Percentiles rank a stretch among this genome's conserved stretches.
phyloP scores from a whole-genome alignment of 2,888 invertebrate genomes.

The Brachyopa scutellaris region DNA sequence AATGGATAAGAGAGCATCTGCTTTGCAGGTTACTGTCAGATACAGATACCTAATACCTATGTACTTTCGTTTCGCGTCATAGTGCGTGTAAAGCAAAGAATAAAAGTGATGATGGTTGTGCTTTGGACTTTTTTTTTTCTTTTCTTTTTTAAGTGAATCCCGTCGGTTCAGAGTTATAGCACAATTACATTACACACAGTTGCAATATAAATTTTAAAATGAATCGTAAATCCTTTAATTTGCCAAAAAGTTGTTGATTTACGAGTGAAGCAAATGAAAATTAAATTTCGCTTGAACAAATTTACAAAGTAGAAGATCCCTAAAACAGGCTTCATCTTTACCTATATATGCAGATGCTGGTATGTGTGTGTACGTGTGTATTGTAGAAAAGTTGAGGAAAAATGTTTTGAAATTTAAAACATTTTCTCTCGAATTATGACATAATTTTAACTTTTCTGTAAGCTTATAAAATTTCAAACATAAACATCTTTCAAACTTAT shows the following conservation, averaged over 20 bases:
- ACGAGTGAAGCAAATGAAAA: slow-evolving; percentile 38
- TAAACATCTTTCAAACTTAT: too few species aligned
- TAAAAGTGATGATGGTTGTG: too few species aligned
- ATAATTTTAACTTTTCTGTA: neutral
- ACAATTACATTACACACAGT: slow-evolving; percentile 40
- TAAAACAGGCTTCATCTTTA: neutral
- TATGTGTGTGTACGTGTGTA: neutral
- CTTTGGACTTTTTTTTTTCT: too few species aligned
- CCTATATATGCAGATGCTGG: too few species aligned
- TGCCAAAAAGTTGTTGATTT: slow-evolving; percentile 53
- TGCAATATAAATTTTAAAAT: slow-evolving; percentile 34
- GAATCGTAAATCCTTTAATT: slow-evolving; percentile 50
- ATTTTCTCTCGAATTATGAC: too few species aligned
- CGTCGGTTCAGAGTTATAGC: neutral
- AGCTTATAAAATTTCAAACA: too few species aligned
- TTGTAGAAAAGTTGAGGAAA: neutral
- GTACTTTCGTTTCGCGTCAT: neutral
- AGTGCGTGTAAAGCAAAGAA: slow-evolving; percentile 11
- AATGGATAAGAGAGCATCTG: neutral
- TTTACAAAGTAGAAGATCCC: slow-evolving; percentile 17
- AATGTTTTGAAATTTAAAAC: too few species aligned
- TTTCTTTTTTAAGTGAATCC: too few species aligned
- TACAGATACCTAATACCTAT: neutral
- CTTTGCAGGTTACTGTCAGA: too few species aligned
- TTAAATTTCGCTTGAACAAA: slow-evolving; percentile 38